Evolutionary conservation across 2,888 invertebrate species (phyloP), one percentile per base, ranked within the genome.

Genomic region (Tinea semifulvella): DNA sequence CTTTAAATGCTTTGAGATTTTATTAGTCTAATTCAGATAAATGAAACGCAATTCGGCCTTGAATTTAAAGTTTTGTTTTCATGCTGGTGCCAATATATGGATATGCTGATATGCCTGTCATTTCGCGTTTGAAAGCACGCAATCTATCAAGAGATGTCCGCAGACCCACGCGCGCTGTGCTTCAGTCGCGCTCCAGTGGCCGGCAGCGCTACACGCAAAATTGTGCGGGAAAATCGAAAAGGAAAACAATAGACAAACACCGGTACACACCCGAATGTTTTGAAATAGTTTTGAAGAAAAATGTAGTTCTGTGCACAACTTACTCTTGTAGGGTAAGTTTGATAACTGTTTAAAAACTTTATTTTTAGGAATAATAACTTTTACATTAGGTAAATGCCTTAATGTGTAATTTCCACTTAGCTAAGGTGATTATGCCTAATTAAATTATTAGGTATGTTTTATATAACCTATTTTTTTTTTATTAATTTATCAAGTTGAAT

Each of bases 161-260:
- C 8, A 6, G 18, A 18, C 18, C 36, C 16, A 18, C 16, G 36
- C 36, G 18, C 10, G 7, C 36, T 18, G 18, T 18, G 36, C 2
- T 36, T 17, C 36, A 36, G 36, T 36, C 17, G 36, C 36, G 36
- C 36, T 36, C 18, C 18, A 36, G 18, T 18, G 36, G 18, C 18
- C 36, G 36, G 8, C 36, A 16, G 16, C 16, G 36, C 18, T 16
- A 36, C 36, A 36, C 36, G 36, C 18, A 18, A 18, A 22, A 6
- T 16, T 18, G 36, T 10, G 36, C 36, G 36, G 14, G 13, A 2
- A 8, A 36, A 36, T 18, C 36, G 7, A 10, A 22, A 22, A 7
- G n/a, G 31, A 31, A 13, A 31, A 4, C 31, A 4, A n/a, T 26
- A n/a, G 26, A 17, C 8, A 36, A 11, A 36, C 6, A 16, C 18